A percentile compares a stretch with the other conserved stretches of the same genome.
Evolutionary conservation across 2,797 vertebrate species (phyloP).

Genomic region (Falco columbarius): DNA sequence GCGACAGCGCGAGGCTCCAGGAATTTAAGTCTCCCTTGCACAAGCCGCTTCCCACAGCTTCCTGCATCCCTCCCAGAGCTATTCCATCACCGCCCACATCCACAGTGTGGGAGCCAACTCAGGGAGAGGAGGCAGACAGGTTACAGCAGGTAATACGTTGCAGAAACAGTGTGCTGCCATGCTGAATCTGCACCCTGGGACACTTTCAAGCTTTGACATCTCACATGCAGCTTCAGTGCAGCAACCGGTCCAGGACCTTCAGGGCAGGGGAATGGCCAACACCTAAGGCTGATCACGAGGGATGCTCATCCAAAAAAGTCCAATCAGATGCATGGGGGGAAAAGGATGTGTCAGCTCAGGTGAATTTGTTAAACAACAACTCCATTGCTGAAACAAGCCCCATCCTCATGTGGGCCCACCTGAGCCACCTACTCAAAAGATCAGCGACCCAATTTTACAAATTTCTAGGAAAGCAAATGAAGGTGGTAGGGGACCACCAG

Average conservation of each 20-base stretch:
- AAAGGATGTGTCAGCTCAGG: background rate
- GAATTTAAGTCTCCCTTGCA: background rate
- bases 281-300: background rate
- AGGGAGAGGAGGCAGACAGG: background rate
- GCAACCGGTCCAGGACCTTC: background rate
- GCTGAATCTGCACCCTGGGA: background rate
- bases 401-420: background rate
- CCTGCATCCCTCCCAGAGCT: background rate
- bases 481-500: background rate
- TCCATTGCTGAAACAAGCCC: background rate
- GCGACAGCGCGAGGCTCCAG: background rate
- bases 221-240: background rate
- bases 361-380: background rate
- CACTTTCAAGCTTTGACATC: background rate
- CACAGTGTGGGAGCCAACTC: background rate
- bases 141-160: background rate
- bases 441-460: background rate
- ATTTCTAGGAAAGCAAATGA: background rate
- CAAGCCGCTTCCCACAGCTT: background rate
- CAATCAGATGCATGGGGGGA: accelerated
- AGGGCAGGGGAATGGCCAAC: background rate
- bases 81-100: background rate
- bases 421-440: background rate
- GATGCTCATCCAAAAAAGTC: background rate
- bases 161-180: background rate